A percentile compares a stretch with the other conserved stretches of the same genome.
Evolutionary conservation across 2,888 invertebrate species (phyloP).

Genomic region (Seira sanloemensis): DNA sequence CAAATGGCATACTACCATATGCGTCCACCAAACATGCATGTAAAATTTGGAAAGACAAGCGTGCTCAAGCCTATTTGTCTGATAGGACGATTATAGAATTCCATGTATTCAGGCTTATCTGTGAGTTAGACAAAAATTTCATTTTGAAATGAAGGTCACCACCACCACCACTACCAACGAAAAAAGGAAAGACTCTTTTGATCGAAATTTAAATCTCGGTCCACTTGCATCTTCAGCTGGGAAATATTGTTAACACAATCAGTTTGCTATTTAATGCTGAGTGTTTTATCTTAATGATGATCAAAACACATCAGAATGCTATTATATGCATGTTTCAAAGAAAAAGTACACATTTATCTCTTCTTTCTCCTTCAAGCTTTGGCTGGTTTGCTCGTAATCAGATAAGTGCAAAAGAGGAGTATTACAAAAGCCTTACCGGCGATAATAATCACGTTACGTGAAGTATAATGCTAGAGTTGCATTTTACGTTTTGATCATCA

Average conservation of each 20-base stretch:
- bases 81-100: no score
- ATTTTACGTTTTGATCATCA: neutral
- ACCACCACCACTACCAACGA: no score
- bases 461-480: no score
- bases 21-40: no score
- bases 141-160: no score
- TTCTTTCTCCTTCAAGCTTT: neutral
- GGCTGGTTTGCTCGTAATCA: slow-evolving; percentile 10
- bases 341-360: slow-evolving; percentile 5
- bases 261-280: slow-evolving; percentile 24
- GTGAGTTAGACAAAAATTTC: no score
- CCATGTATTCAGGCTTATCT: no score
- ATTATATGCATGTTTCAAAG: neutral
- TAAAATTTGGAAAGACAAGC: no score
- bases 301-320: slow-evolving; percentile 12
- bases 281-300: slow-evolving; percentile 31
- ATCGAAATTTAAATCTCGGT: neutral
- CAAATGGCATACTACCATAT: no score
- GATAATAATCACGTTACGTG: neutral
- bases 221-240: slow-evolving; percentile 29
- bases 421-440: neutral
- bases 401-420: neutral
- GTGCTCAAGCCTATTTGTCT: no score
- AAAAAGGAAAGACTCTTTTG: neutral
- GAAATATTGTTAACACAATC: slow-evolving; percentile 25